These are phyloP conservation scores for Phrynocephalus guinanensis DNA, from an alignment of 2,797 vertebrate genomes.

Conservation along the genomic window DNA sequence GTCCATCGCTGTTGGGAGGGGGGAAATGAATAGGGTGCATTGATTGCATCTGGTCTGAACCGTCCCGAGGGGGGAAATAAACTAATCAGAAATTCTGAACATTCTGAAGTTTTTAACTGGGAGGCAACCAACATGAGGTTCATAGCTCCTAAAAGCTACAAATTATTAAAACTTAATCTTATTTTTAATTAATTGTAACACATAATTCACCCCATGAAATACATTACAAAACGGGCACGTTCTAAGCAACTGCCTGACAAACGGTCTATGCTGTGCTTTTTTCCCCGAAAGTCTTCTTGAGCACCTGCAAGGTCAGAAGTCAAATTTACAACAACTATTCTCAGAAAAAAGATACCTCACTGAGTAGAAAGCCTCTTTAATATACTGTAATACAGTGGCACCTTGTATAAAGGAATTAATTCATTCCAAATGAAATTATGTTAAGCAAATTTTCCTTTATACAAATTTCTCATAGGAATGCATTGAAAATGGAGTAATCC, in stretches of 20 bases:
- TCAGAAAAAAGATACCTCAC: neutral
- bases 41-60: neutral
- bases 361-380: neutral
- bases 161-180: neutral
- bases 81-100: too few relatives aligned
- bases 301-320: neutral
- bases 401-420: too few relatives aligned
- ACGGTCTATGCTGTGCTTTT: neutral
- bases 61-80: neutral
- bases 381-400: too few relatives aligned
- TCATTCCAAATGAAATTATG: too few relatives aligned
- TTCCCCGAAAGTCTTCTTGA: neutral
- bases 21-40: neutral
- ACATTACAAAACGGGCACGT: neutral
- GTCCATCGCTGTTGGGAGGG: slow-evolving; percentile 89
- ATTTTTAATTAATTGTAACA: neutral
- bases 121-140: neutral
- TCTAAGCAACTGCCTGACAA: neutral
- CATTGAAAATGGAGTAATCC: too few relatives aligned
- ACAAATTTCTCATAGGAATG: too few relatives aligned
- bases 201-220: too few relatives aligned
- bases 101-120: neutral
- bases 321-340: neutral
- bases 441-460: too few relatives aligned
- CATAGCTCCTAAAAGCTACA: neutral